These are phyloP conservation scores for Dicycla oo DNA, from an alignment of 2,888 invertebrate species.

Conservation along the genomic window DNA sequence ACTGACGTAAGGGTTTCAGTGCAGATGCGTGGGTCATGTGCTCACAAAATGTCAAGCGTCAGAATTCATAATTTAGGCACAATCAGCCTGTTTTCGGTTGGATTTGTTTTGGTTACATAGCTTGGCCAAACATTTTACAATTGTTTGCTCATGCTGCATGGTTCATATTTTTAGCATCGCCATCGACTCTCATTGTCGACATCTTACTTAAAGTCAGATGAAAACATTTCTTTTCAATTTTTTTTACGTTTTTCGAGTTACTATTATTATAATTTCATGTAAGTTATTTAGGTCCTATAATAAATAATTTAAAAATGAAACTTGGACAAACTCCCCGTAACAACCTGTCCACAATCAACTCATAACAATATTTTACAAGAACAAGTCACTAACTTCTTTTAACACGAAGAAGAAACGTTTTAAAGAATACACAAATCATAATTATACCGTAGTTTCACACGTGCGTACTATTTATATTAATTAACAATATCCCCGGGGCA, in stretches of 20 bases:
- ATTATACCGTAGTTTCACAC: conserved; percentile 74
- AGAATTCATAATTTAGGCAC: conserved; percentile 9
- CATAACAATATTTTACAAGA: conserved; percentile 49
- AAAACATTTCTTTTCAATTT: not conserved
- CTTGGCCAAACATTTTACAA: not conserved
- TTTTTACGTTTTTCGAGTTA: not conserved
- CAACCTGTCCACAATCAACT: conserved; percentile 40
- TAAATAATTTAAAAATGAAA: not conserved
- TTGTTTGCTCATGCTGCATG: too few relatives aligned
- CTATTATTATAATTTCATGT: not conserved
- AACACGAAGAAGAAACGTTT: conserved; percentile 56
- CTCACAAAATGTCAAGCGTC: conserved; percentile 24
- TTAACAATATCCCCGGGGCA: conserved; percentile 77
- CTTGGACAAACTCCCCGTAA: not conserved
- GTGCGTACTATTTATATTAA: conserved; percentile 77
- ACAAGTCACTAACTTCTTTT: conserved; percentile 60
- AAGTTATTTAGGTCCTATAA: not conserved
- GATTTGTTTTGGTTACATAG: not conserved
- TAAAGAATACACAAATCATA: conserved; percentile 76
- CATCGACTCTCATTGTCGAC: not conserved
- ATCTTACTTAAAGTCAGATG: not conserved
- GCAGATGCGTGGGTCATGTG: conserved; percentile 14
- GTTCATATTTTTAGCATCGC: not conserved
- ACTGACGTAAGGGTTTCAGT: conserved; percentile 24
- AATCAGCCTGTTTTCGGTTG: conserved; percentile 3